Evolutionary conservation across 1,140 invertebrate genomes (phyloP).

Genomic region (Aethina tumida): DNA sequence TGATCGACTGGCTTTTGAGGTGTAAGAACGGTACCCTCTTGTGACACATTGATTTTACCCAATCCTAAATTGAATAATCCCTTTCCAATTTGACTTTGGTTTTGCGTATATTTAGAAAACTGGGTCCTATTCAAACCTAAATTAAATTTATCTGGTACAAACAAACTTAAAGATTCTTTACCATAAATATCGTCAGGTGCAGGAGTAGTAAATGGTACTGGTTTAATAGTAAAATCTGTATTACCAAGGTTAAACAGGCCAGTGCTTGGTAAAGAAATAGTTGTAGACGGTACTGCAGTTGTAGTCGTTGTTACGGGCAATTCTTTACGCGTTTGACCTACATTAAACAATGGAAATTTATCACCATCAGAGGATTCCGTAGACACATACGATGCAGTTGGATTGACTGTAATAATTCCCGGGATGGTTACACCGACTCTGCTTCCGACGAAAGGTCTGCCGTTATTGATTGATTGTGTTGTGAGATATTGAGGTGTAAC

Average conservation of each 20-base stretch:
- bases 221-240: constrained; percentile 12
- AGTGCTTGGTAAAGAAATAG: constrained; percentile 11
- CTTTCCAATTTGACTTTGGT: no score
- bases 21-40: no score
- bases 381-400: constrained; percentile 10
- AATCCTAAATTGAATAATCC: no score
- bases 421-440: constrained; percentile 18
- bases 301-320: constrained; percentile 6
- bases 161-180: no score
- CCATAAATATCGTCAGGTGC: no score
- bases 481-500: constrained; percentile 28
- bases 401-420: constrained; percentile 10
- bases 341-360: no score
- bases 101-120: no score
- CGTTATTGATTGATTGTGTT: constrained; percentile 29
- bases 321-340: constrained; percentile 6
- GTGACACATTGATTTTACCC: no score
- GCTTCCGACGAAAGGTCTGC: constrained; percentile 28
- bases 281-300: constrained; percentile 10
- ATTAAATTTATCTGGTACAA: no score
- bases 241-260: constrained; percentile 16
- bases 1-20: no score
- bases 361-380: constrained; percentile 3
- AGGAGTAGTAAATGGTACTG: constrained; percentile 5
- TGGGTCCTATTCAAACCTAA: no score